These are phyloP conservation scores for Miichthys miiuy DNA, from an alignment of 2,797 vertebrate species.

Conservation along the genomic window DNA sequence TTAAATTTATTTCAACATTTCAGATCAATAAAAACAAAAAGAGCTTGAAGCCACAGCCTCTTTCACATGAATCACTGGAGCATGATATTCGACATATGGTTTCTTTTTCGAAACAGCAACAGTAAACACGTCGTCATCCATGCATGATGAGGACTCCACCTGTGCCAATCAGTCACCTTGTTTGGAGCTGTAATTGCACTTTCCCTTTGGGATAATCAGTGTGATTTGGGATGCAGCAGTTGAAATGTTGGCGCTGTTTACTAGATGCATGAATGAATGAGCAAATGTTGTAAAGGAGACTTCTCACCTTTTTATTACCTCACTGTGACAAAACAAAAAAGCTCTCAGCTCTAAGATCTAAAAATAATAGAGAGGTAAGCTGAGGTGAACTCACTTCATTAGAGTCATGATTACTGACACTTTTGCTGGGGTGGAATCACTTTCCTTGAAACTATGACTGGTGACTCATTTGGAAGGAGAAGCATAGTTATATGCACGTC, in stretches of 20 bases:
- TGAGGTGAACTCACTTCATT: neutral
- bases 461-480: constrained; percentile 19
- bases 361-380: neutral
- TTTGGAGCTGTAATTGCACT: constrained; percentile 58
- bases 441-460: neutral
- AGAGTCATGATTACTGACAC: neutral
- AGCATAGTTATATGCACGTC: neutral
- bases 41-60: neutral
- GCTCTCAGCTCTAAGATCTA: neutral
- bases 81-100: neutral
- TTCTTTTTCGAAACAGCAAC: constrained; percentile 16
- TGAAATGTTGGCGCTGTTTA: constrained; percentile 42
- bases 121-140: constrained; percentile 22
- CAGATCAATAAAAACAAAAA: constrained; percentile 5
- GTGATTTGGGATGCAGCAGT: constrained; percentile 37
- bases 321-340: neutral
- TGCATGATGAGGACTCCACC: constrained; percentile 46
- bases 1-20: neutral
- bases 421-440: neutral
- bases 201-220: constrained; percentile 51
- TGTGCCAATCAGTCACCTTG: constrained; percentile 67
- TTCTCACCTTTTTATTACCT: constrained; percentile 20
- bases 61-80: neutral
- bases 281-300: constrained; percentile 6
- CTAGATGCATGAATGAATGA: constrained; percentile 28